Base-by-base conservation (phyloP, 53 echinoderm and acorn worm genomes). In the Stichopus horrens region DNA sequence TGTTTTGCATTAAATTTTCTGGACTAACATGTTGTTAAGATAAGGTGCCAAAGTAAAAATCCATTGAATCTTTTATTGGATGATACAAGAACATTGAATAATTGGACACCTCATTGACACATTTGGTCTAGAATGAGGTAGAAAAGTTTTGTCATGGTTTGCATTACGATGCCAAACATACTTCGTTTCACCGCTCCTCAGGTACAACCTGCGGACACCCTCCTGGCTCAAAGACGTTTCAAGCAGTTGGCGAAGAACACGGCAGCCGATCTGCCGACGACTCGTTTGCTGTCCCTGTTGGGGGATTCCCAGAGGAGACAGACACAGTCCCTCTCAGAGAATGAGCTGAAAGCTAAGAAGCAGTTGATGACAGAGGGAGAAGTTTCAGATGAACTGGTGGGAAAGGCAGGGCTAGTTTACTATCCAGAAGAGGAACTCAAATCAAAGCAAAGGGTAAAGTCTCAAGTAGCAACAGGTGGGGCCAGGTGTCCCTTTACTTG, bases 351-450 rank as follows among this genome's bases (percentile, higher is more conserved):
- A 83, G 98, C 95, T 73, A 94, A 92, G 80, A 95, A 92, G 57
- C 98, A 93, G 88, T 91, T 98, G 23, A 57, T 76, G 20, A 80
- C 92, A 10, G 98, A 95, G 19, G 89, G 90, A 55, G 88, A 83
- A 58, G 79, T 92, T 16, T 77, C 90, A 54, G 86, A 92, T 2
- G 95, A 94, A 78, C 90, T 91, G 83, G 92, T 93, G 7, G 95
- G 95, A 75, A 91, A 91, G 86, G 94, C 95, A 51, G 95, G 98
- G n/a, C 85, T 98, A 75, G 88, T 94, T 73, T 98, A 91, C 85
- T 92, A 80, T 52, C 88, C 89, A 6, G 90, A 95, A 23, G 86
- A 90, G 20, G 90, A 88, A 9, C 85, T 95, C 11, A 86, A 37
- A 9, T 80, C 57, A 11, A 83, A 92, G 58, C 76, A 86, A 13